phyloP scores from a whole-genome alignment of 2,113 vertebrate species.

The Capreolus pygargus region DNA sequence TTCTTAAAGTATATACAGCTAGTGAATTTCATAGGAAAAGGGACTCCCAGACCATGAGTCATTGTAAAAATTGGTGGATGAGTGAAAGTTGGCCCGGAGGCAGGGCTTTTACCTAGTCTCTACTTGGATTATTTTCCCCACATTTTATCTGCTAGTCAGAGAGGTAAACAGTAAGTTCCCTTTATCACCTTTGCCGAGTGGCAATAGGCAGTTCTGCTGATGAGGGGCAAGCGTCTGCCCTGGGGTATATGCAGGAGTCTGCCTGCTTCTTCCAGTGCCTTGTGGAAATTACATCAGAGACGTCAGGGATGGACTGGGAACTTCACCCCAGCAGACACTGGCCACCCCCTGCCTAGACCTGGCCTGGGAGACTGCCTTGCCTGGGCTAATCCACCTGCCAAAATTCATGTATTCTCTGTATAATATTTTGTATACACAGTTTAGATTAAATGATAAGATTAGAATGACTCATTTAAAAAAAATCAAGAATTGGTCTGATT shows the following conservation, averaged over 20 bases:
- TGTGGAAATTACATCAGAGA: background rate
- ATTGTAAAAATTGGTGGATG: background rate
- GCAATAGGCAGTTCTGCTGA: background rate
- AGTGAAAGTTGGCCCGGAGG: background rate
- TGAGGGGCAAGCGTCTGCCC: background rate
- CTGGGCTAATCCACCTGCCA: background rate
- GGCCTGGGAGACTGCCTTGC: background rate
- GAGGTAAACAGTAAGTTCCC: background rate
- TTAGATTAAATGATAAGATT: background rate
- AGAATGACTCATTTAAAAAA: background rate
- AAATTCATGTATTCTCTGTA: background rate
- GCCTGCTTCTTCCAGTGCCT: background rate
- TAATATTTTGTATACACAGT: background rate
- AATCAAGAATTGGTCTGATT: background rate
- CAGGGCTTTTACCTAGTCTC: background rate
- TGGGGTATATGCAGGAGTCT: background rate
- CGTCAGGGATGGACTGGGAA: rapidly evolving
- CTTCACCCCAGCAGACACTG: background rate
- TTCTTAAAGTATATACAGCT: background rate
- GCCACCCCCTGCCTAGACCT: background rate
- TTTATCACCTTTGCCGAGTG: background rate
- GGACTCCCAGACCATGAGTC: background rate
- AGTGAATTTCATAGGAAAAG: background rate
- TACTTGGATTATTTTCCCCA: background rate
- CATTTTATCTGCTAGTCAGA: background rate